These are phyloP conservation scores for Ephialtes manifestator DNA, from an alignment of 2,888 invertebrate genomes.

Conservation along the genomic window DNA sequence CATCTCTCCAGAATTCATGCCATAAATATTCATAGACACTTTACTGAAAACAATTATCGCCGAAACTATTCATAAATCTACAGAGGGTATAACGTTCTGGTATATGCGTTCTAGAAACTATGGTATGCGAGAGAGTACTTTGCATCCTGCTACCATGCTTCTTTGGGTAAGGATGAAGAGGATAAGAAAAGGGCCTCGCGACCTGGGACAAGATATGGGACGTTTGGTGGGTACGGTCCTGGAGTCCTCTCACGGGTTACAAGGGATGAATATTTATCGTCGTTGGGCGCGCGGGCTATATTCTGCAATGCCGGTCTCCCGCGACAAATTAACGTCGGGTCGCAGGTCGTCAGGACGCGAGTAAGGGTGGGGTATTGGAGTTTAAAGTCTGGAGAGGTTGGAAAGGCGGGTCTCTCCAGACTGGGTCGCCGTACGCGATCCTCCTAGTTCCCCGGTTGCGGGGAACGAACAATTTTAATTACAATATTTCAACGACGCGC, in stretches of 20 bases:
- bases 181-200: slow-evolving; percentile 53
- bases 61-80: slow-evolving; percentile 31
- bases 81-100: background rate
- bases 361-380: slow-evolving; percentile 24
- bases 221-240: slow-evolving; percentile 7
- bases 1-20: too few relatives aligned
- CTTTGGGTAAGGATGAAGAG: slow-evolving; percentile 5
- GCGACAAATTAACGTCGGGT: slow-evolving; percentile 69
- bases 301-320: slow-evolving; percentile 64
- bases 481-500: slow-evolving; percentile 73
- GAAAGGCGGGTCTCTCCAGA: slow-evolving; percentile 29
- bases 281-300: slow-evolving; percentile 55
- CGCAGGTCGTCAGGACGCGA: slow-evolving; percentile 58
- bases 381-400: slow-evolving; percentile 27
- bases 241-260: slow-evolving; percentile 68
- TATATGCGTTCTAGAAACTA: slow-evolving; percentile 6
- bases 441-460: slow-evolving; percentile 18
- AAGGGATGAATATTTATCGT: slow-evolving; percentile 74
- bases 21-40: slow-evolving; percentile 22
- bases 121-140: slow-evolving; percentile 7
- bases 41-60: slow-evolving; percentile 2
- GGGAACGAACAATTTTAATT: slow-evolving; percentile 73
- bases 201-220: slow-evolving; percentile 62
- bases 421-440: slow-evolving; percentile 37
- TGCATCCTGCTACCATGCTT: slow-evolving; percentile 30